Base-by-base conservation (phyloP, 2,113 vertebrate genomes). In the Meriones unguiculatus region DNA sequence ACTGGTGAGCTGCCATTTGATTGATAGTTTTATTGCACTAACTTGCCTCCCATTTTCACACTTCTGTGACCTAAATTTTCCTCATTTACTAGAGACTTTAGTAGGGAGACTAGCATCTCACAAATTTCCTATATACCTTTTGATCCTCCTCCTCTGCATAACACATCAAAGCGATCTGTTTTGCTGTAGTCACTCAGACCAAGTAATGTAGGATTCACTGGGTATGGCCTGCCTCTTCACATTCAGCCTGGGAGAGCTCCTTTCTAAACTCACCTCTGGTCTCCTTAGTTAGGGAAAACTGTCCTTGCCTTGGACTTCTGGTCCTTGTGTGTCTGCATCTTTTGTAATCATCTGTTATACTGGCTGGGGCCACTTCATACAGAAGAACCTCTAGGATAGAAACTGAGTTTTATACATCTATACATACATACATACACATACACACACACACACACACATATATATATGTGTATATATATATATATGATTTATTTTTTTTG, bases 91-190 rank as follows among this genome's bases (percentile, higher is more conserved):
- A 52, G n/a, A 41, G 38, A 20, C 69, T 97, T 64, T 76, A 75
- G 50, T 89, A 62, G 50, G 82, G 28, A 22, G 96, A 86, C 38
- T 28, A 81, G 5, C 52, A 85, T 59, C 57, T 93, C 88, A 73
- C 25, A 90, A 86, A 76, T 75, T 95, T 30, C 59, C 65, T 13
- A 13, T 76, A 73, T 65, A 24, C 7, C 87, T 65, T 82, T 95
- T 82, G 54, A 73, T n/a, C 50, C 13, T 8, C 7, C 5, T 90
- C 30, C 30, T 85, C 13, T 82, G 30, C 28, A 41, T 93, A 93
- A 69, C 30, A 91, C 69, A 87, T 87, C 46, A 35, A 67, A 97
- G 91, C 62, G 82, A 28, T 96, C 88, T 93, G 9, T 82, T 93
- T 32, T 87, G 9, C 20, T 76, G 2, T 89, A 28, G 87, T 81